Evolutionary conservation across 2,113 vertebrate genomes (phyloP).

Genomic region (Puntigrus tetrazona): DNA sequence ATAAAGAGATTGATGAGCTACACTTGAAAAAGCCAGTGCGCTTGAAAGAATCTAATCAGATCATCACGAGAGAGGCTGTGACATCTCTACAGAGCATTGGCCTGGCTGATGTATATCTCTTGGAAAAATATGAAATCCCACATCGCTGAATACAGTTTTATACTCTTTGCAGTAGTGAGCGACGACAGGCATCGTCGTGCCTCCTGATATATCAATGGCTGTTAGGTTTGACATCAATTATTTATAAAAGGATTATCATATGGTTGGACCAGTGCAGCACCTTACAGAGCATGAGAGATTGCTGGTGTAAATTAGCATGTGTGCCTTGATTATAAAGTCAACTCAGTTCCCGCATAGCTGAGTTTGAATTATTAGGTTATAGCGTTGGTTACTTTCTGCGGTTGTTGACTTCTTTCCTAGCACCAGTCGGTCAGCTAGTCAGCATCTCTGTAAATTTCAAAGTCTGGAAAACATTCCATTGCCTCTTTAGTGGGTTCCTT

Average conservation of each 20-base stretch:
- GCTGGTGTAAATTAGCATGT: constrained; percentile 45
- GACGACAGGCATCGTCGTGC: background rate
- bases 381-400: background rate
- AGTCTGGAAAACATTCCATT: background rate
- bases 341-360: background rate
- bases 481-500: background rate
- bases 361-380: background rate
- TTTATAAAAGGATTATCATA: constrained; percentile 21
- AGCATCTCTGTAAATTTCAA: background rate
- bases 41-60: constrained; percentile 79
- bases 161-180: background rate
- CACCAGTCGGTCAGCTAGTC: background rate
- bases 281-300: constrained; percentile 20
- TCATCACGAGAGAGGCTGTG: constrained; percentile 64
- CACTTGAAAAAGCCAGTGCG: constrained; percentile 88
- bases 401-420: background rate
- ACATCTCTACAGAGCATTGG: constrained; percentile 59
- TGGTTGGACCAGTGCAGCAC: background rate
- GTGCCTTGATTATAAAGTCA: constrained; percentile 2
- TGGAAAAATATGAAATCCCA: background rate
- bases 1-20: constrained; percentile 98
- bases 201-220: background rate
- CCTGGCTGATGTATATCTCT: constrained; percentile 45
- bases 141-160: background rate
- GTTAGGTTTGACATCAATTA: background rate